Percentiles rank a stretch among this genome's conserved stretches.
Evolutionary conservation across 2,113 vertebrate genomes (phyloP).

Genomic region (Toxotes jaculatrix): DNA sequence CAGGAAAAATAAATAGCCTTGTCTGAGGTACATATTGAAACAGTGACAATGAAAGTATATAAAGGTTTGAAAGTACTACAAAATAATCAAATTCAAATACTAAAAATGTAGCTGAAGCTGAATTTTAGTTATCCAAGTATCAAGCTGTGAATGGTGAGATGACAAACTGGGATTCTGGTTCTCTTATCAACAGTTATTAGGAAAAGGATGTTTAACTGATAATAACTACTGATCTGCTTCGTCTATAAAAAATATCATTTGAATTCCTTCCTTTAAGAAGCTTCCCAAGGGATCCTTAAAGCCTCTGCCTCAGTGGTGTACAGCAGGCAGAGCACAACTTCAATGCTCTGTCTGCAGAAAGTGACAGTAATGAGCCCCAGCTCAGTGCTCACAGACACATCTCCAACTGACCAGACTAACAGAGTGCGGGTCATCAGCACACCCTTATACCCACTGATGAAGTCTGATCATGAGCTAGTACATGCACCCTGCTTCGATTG

Average conservation of each 20-base stretch:
- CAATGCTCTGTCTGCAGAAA: conserved; percentile 42
- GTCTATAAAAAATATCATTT: neutral
- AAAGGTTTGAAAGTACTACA: neutral
- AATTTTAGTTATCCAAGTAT: neutral
- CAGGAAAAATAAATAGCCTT: conserved; percentile 13
- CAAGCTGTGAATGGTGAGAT: neutral
- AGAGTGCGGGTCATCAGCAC: conserved; percentile 32
- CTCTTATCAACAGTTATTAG: neutral
- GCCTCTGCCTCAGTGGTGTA: neutral
- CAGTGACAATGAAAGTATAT: neutral
- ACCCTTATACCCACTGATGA: conserved; percentile 58
- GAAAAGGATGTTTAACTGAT: neutral
- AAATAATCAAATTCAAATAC: neutral
- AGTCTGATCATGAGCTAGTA: conserved; percentile 41
- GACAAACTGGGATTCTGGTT: neutral
- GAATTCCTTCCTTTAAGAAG: neutral
- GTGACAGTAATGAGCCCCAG: conserved; percentile 70
- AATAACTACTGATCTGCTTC: neutral
- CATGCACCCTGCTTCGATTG: conserved; percentile 18
- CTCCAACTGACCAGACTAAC: conserved; percentile 29
- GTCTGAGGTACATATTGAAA: neutral
- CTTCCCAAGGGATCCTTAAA: neutral
- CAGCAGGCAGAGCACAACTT: conserved; percentile 11
- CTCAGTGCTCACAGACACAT: conserved; percentile 46
- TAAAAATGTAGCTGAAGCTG: neutral